A percentile compares a stretch with the other conserved stretches of the same genome.
Evolutionary conservation across 2,888 invertebrate species (phyloP).

Genomic region (Agrotis clavis): DNA sequence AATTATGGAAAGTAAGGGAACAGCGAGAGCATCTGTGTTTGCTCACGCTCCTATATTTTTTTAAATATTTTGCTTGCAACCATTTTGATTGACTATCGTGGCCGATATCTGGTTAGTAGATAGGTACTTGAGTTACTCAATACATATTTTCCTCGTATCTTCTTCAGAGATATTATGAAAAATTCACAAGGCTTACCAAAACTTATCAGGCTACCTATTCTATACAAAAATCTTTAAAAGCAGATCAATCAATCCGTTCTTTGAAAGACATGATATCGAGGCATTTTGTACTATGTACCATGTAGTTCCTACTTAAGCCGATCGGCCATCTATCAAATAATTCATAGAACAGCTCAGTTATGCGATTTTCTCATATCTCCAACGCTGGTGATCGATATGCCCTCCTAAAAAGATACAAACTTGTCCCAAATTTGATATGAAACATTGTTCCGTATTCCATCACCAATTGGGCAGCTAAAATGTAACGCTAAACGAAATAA

Average conservation of each 20-base stretch:
- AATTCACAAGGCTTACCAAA: not conserved
- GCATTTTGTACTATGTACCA: conserved; percentile 37
- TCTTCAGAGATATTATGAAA: not conserved
- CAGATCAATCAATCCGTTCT: conserved; percentile 63
- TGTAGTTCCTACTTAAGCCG: conserved; percentile 35
- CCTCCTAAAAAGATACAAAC: conserved; percentile 73
- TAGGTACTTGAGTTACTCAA: not conserved
- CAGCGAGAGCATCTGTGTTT: no score
- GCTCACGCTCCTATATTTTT: no score
- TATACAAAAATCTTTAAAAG: conserved; percentile 31
- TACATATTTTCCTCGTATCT: not conserved
- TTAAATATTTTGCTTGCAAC: not conserved
- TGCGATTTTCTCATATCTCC: conserved; percentile 67
- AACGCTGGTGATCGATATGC: conserved; percentile 71
- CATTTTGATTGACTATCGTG: not conserved
- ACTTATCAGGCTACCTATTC: conserved; percentile 12
- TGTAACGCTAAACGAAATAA: conserved; percentile 37
- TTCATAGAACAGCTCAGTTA: conserved; percentile 63
- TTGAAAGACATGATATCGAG: conserved; percentile 40
- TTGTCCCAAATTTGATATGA: conserved; percentile 75
- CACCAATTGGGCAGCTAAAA: conserved; percentile 71
- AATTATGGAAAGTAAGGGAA: not conserved
- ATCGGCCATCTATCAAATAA: conserved; percentile 71
- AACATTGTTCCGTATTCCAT: conserved; percentile 75
- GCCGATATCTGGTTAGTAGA: not conserved